These are phyloP conservation scores for Eristalis intricaria DNA, from an alignment of 2,888 invertebrate genomes.

Conservation along the genomic window DNA sequence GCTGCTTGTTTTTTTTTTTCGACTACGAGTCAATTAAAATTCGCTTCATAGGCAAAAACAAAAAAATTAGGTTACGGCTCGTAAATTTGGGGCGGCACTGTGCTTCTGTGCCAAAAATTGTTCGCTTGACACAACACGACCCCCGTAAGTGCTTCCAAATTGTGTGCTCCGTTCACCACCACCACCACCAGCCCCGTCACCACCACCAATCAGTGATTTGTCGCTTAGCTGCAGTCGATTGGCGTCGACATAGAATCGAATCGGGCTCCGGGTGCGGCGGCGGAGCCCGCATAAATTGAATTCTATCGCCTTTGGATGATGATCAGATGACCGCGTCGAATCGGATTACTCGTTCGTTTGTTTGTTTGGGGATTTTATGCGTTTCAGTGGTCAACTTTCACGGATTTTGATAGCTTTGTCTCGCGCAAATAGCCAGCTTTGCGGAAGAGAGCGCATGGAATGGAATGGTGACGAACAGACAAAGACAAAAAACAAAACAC, in stretches of 20 bases:
- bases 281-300: background rate
- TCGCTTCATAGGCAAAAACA: background rate
- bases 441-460: background rate
- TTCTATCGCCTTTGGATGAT: background rate
- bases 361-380: constrained; percentile 20
- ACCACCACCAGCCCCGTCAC: background rate
- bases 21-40: constrained; percentile 23
- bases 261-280: background rate
- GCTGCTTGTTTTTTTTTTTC: background rate
- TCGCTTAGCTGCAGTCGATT: background rate
- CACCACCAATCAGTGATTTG: background rate
- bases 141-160: constrained; percentile 1
- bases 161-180: background rate
- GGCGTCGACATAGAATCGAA: background rate
- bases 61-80: constrained; percentile 10
- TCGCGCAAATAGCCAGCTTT: constrained; percentile 2
- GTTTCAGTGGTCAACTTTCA: constrained; percentile 42
- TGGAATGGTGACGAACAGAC: too few relatives aligned
- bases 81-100: constrained; percentile 20
- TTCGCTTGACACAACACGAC: constrained; percentile 11
- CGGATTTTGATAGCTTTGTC: constrained; percentile 12
- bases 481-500: constrained; percentile 25
- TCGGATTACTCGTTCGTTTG: background rate
- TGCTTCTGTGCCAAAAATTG: constrained; percentile 1
- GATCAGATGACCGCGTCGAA: constrained; percentile 1